phyloP scores from a whole-genome alignment of 1,140 invertebrate genomes.

The Euwallacea fornicatus region DNA sequence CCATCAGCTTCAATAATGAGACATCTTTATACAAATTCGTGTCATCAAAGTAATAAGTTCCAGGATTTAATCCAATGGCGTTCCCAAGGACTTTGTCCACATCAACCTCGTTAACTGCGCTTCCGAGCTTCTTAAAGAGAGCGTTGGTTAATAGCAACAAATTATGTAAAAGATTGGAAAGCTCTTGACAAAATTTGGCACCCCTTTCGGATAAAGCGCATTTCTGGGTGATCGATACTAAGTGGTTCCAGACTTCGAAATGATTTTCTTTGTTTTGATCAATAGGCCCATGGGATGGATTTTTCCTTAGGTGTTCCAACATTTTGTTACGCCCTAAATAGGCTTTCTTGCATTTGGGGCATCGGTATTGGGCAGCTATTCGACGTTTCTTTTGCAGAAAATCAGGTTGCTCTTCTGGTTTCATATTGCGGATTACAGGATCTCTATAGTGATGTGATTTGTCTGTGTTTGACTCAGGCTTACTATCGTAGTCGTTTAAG shows the following conservation, averaged over 20 bases:
- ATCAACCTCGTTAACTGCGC: constrained; percentile 42
- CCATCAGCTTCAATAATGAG: constrained; percentile 41
- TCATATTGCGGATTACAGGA: neutral
- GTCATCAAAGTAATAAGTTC: constrained; percentile 49
- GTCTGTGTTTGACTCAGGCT: constrained; percentile 12
- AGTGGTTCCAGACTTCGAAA: constrained; percentile 49
- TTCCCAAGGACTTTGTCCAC: constrained; percentile 44
- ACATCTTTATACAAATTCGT: constrained; percentile 49
- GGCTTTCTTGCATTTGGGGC: constrained; percentile 62
- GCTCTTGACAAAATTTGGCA: constrained; percentile 49
- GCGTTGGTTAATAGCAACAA: constrained; percentile 43
- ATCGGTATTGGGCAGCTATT: constrained; percentile 59
- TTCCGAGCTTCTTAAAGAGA: constrained; percentile 46
- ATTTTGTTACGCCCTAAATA: constrained; percentile 60
- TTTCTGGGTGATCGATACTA: constrained; percentile 47
- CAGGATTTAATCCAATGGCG: constrained; percentile 44
- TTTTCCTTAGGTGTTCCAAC: constrained; percentile 64
- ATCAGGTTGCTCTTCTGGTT: constrained; percentile 11
- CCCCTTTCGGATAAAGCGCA: constrained; percentile 42
- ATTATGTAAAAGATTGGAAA: constrained; percentile 47
- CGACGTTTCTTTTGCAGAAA: constrained; percentile 54
- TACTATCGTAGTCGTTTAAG: too few relatives aligned
- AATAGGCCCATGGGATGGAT: constrained; percentile 63
- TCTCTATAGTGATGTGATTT: constrained; percentile 5
- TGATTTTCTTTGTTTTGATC: constrained; percentile 40